Evolutionary conservation across 1,140 invertebrate species (phyloP).

Genomic region (Lepeophtheirus salmonis): DNA sequence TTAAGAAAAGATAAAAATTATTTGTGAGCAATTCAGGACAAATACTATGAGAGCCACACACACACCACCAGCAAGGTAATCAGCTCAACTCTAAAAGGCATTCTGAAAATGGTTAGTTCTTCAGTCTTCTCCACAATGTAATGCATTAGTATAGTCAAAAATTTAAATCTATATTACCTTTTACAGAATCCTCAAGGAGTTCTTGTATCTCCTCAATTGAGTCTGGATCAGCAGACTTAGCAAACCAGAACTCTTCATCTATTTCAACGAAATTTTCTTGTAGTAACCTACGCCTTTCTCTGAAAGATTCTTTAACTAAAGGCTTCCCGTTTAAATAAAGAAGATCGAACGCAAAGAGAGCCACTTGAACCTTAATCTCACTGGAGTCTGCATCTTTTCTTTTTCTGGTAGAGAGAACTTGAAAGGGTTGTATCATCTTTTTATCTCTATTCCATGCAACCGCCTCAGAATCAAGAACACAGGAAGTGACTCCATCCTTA

Average conservation of each 20-base stretch:
- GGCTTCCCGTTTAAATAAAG: conserved; percentile 79
- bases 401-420: conserved; percentile 77
- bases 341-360: conserved; percentile 93
- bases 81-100: not conserved
- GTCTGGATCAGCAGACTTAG: conserved; percentile 57
- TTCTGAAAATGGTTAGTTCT: not conserved
- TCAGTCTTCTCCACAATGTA: not conserved
- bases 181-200: conserved; percentile 87
- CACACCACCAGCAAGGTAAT: not conserved
- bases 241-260: conserved; percentile 73
- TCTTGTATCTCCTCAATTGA: conserved; percentile 80
- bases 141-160: too few species aligned
- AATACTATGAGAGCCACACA: too few species aligned
- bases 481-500: conserved; percentile 46
- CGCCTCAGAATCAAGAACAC: conserved; percentile 87
- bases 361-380: conserved; percentile 92
- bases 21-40: not conserved
- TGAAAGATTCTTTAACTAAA: conserved; percentile 58
- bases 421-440: conserved; percentile 86
- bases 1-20: too few species aligned
- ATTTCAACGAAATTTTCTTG: conserved; percentile 49
- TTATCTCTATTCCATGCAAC: conserved; percentile 86
- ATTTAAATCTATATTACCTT: too few species aligned
- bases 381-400: conserved; percentile 63
- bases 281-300: conserved; percentile 51